These are phyloP conservation scores for Priocnemis perturbator DNA, from an alignment of 2,888 invertebrate species.

Conservation along the genomic window DNA sequence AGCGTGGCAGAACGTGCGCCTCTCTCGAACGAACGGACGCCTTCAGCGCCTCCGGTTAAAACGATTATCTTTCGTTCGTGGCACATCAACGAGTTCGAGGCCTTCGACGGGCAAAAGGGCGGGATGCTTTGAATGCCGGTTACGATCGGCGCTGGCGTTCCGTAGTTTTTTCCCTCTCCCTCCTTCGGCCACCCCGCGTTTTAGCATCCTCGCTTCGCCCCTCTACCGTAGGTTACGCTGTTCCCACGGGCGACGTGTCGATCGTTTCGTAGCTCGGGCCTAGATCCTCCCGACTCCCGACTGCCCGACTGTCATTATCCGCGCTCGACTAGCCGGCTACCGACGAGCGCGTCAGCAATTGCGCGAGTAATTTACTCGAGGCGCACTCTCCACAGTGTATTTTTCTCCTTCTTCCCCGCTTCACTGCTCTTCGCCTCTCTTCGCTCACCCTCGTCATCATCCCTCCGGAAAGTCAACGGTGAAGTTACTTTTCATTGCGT, in stretches of 20 bases:
- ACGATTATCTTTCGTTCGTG: slow-evolving; percentile 68
- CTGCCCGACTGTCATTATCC: slow-evolving; percentile 7
- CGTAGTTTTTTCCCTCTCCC: not conserved
- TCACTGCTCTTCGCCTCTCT: too few relatives aligned
- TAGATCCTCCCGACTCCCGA: too few relatives aligned
- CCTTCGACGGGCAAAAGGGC: slow-evolving; percentile 43
- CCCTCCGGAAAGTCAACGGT: too few relatives aligned
- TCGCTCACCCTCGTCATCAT: too few relatives aligned
- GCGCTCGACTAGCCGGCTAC: not conserved
- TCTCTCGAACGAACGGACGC: slow-evolving; percentile 60
- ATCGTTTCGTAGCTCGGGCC: too few relatives aligned
- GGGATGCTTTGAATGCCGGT: slow-evolving; percentile 31
- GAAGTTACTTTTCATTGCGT: too few relatives aligned
- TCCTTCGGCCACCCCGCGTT: not conserved
- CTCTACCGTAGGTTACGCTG: not conserved
- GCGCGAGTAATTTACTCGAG: too few relatives aligned
- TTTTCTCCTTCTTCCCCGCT: too few relatives aligned
- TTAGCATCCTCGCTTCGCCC: not conserved
- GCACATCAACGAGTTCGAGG: slow-evolving; percentile 63
- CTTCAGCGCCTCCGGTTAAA: slow-evolving; percentile 63
- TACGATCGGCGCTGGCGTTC: not conserved
- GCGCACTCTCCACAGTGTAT: too few relatives aligned
- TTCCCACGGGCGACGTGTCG: not conserved
- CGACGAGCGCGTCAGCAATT: too few relatives aligned
- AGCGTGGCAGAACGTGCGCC: slow-evolving; percentile 70